These are phyloP conservation scores for Cryptotermes secundus DNA, from an alignment of 1,140 invertebrate species.

Conservation along the genomic window DNA sequence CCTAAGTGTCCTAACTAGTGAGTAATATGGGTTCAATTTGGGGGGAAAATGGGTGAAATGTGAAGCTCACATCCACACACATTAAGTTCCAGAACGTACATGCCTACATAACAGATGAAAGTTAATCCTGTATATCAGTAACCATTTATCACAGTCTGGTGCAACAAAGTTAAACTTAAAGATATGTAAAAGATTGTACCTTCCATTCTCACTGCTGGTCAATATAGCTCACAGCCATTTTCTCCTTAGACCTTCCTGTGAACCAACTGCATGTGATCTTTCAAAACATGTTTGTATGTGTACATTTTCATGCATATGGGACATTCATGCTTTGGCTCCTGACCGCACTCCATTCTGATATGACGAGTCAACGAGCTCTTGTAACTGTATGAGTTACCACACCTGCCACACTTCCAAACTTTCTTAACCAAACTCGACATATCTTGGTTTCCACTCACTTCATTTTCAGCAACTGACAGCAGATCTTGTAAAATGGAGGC, in stretches of 20 bases:
- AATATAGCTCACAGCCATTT: background rate
- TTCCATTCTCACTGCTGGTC: no score
- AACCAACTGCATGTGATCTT: background rate
- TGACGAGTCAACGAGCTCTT: conserved; percentile 51
- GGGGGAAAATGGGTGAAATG: no score
- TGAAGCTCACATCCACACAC: no score
- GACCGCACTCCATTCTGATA: conserved; percentile 54
- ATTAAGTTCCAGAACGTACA: no score
- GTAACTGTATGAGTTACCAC: conserved; percentile 45
- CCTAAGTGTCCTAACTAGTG: no score
- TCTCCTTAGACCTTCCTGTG: background rate
- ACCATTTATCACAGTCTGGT: no score
- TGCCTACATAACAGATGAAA: no score
- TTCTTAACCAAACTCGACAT: conserved; percentile 45
- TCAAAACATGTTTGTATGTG: conserved; percentile 17
- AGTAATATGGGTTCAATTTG: no score
- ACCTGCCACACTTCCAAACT: conserved; percentile 51
- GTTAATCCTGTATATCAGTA: no score
- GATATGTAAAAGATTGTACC: no score
- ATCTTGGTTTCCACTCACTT: conserved; percentile 42
- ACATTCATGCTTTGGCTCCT: conserved; percentile 50
- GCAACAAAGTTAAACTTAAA: no score
- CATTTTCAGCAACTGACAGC: background rate
- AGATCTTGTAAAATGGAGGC: background rate
- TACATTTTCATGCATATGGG: conserved; percentile 43